Percentiles rank a stretch among this genome's conserved stretches.
Conservation (phyloP, 30 jellyfish, hydroid and myxozoan genomes). For the Phacellophora camtschatica region DNA sequence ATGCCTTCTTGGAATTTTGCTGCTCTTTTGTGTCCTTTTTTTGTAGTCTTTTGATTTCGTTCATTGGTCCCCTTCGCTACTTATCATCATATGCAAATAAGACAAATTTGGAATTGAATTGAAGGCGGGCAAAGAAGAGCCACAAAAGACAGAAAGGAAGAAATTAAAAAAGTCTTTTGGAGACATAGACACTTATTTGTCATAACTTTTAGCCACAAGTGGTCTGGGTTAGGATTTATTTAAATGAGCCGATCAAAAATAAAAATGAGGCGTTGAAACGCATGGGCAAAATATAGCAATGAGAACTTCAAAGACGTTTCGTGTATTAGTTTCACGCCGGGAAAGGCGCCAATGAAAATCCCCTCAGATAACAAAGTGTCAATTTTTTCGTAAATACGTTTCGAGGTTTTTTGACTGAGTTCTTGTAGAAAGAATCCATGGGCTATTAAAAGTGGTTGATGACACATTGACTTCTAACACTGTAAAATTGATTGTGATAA, state of each 20-base stretch:
- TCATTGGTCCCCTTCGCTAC: no score
- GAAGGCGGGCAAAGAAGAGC: background rate
- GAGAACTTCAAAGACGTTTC: slow-evolving; percentile 12
- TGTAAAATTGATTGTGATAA: no score
- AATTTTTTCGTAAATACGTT: slow-evolving; percentile 28
- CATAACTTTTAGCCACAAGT: slow-evolving; percentile 47
- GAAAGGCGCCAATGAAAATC: slow-evolving; percentile 73
- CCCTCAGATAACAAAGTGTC: slow-evolving; percentile 56
- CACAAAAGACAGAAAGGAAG: background rate
- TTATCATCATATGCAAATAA: no score
- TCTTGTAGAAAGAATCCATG: background rate
- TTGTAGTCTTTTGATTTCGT: no score
- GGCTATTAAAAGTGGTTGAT: background rate
- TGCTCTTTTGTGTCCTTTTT: no score
- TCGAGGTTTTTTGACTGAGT: background rate
- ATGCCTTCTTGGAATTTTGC: no score
- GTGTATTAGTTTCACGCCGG: slow-evolving; percentile 56
- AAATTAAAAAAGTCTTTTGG: slow-evolving; percentile 3
- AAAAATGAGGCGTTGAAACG: slow-evolving; percentile 70
- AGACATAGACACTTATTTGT: slow-evolving; percentile 22
- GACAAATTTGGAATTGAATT: background rate
- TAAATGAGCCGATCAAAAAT: slow-evolving; percentile 62
- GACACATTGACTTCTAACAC: no score
- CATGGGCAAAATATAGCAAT: slow-evolving; percentile 35
- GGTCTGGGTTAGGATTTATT: slow-evolving; percentile 54